Evolutionary conservation across 2,113 vertebrate species (phyloP).

Genomic region (Tinamus guttatus): DNA sequence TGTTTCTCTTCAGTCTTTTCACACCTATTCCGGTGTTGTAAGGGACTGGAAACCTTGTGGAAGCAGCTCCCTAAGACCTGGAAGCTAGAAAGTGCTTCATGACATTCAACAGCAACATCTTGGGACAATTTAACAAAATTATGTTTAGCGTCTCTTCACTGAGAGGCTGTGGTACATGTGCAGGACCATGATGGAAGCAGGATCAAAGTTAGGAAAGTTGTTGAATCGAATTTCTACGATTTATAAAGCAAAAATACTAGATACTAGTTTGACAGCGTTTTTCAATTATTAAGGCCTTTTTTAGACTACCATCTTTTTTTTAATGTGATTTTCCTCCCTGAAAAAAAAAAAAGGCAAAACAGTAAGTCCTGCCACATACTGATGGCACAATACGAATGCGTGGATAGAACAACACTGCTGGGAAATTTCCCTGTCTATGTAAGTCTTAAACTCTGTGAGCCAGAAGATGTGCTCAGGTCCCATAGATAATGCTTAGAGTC

Average conservation of each 20-base stretch:
- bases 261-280: background rate
- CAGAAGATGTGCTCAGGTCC: background rate
- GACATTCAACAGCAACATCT: background rate
- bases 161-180: fast-evolving
- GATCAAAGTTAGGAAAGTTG: background rate
- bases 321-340: no score
- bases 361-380: background rate
- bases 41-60: background rate
- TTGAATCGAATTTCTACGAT: background rate
- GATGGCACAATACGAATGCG: background rate
- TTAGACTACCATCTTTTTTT: background rate
- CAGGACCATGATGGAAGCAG: fast-evolving
- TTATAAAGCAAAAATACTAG: background rate
- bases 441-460: fast-evolving
- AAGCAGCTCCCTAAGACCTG: background rate
- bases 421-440: background rate
- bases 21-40: background rate
- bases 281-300: background rate
- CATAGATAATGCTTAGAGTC: background rate
- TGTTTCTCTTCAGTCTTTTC: background rate
- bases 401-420: no score
- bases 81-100: background rate
- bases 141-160: fast-evolving
- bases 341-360: background rate
- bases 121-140: background rate